Evolutionary conservation across 2,113 vertebrate genomes (phyloP), one percentile per base, ranked within the genome.

Genomic region (Poeciliopsis prolifica): DNA sequence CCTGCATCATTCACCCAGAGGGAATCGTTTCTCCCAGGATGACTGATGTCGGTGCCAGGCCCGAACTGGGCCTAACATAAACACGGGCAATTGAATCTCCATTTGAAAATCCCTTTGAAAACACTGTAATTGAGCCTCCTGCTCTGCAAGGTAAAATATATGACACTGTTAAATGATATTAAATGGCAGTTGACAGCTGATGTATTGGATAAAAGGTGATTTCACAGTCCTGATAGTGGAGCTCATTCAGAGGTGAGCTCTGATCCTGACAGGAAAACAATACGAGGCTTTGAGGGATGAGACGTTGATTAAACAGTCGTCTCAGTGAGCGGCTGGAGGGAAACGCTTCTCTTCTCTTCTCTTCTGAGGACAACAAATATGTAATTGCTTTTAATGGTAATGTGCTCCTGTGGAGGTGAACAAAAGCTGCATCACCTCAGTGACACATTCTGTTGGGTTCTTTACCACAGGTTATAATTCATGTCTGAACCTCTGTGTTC

Each of bases 81-180:
- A n/a, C 22, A n/a, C 35, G 28, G 37, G 24, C 26, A 12, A 14
- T 26, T 66, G 12, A 66, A 66, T 48, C n/a, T 42, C 69, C 22
- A 11, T 77, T 65, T 65, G 63, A 79, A 75, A 12, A 15, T 61
- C 35, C 17, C 26, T 42, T 29, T 48, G 31, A 72, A 48, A 75
- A 44, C 42, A 17, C 11, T 40, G n/a, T 68, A 68, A 79, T 71
- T 54, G 42, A 68, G 58, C 58, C 26, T 48, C 60, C n/a, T 70
- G 65, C 10, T 31, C 29, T 82, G 80, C 84, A 88, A 82, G 86
- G 72, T 80, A 77, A 26, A 48, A 48, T n/a, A 33, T 87, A 33
- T 89, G 88, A 84, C 80, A 83, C 17, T 48, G 17, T 86, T 88
- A 88, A 88, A 77, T 81, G 78, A 83, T 82, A 87, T 86, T 86